Evolutionary conservation across 2,797 vertebrate species (phyloP).

Genomic region (Hippopotamyrus pictus): DNA sequence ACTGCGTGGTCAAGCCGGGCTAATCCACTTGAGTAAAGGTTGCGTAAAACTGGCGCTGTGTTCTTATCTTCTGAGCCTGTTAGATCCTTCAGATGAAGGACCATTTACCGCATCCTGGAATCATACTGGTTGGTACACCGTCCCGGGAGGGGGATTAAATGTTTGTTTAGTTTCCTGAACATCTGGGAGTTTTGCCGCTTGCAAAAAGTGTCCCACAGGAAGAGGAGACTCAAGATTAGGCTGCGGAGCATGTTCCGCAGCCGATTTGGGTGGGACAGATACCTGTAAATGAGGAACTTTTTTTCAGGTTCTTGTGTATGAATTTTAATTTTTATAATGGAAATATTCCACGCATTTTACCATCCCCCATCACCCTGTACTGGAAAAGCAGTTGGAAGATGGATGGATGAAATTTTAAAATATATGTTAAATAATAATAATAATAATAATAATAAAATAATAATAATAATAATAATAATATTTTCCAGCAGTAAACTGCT

Average conservation of each 20-base stretch:
- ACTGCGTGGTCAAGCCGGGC: background rate
- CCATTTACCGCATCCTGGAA: background rate
- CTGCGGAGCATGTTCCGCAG: background rate
- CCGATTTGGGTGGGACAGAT: background rate
- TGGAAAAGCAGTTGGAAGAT: background rate
- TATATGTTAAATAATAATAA: background rate
- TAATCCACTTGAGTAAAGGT: background rate
- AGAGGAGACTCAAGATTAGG: background rate
- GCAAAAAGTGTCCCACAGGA: background rate
- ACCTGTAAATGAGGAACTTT: background rate
- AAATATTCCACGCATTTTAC: background rate
- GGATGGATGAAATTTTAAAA: background rate
- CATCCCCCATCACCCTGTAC: background rate
- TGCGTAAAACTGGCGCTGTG: background rate
- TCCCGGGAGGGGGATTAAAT: background rate
- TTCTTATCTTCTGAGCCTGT: background rate
- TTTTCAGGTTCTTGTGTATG: background rate
- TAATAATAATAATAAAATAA: background rate
- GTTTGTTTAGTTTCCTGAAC: background rate
- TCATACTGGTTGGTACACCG: background rate
- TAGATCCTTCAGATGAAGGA: background rate
- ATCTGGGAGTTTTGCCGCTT: background rate
- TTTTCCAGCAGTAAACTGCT: background rate
- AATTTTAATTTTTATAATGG: constrained; percentile 1
- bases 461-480: background rate